phyloP scores from a whole-genome alignment of 2,113 vertebrate genomes.

The Rallus limicola region DNA sequence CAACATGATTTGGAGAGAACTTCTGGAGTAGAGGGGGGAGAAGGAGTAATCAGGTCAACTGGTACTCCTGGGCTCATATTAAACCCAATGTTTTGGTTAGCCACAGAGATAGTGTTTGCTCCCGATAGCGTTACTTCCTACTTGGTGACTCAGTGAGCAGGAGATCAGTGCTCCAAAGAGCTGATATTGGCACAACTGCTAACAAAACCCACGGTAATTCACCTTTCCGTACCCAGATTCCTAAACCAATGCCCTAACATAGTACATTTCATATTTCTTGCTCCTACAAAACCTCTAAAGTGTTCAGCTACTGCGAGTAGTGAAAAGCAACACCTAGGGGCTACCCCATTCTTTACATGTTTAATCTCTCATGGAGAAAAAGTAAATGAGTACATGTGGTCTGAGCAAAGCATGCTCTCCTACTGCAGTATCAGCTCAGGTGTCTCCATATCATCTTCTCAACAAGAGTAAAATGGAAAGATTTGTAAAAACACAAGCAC shows the following conservation, averaged over 20 bases:
- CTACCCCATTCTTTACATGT: fast-evolving
- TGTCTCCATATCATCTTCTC: neutral
- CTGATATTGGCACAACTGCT: neutral
- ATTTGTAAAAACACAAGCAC: neutral
- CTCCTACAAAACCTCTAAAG: neutral
- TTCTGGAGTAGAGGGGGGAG: neutral
- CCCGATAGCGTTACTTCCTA: neutral
- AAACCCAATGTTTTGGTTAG: neutral
- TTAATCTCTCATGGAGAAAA: neutral
- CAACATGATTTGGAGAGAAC: neutral
- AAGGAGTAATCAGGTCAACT: neutral
- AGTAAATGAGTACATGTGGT: neutral
- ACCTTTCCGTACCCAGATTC: neutral
- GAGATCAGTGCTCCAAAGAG: neutral
- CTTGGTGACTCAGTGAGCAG: neutral
- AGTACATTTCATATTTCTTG: neutral
- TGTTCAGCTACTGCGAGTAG: neutral
- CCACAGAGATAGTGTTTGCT: neutral
- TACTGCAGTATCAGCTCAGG: neutral
- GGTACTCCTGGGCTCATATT: neutral
- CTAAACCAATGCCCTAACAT: neutral
- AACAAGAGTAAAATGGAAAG: neutral
- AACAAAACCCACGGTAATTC: neutral
- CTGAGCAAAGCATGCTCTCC: neutral
- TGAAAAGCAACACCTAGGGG: neutral